Percentiles rank a stretch among this genome's conserved stretches.
Conservation (phyloP, 2,888 invertebrate species). For the Pollenia amentaria region DNA sequence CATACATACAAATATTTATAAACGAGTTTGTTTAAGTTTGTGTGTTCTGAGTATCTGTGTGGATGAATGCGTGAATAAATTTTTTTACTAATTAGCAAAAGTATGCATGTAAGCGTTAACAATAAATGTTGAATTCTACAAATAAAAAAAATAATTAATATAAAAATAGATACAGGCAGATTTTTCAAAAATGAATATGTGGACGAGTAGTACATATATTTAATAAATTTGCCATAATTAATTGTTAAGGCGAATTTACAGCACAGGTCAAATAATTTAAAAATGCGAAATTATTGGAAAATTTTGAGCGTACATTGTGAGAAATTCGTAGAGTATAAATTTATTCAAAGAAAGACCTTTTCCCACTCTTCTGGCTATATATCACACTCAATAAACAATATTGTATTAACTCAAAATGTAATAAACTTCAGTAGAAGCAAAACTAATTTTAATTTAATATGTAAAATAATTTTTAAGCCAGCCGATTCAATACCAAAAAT, state of each 20-base stretch:
- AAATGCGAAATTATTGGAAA: no score
- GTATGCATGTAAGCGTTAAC: slow-evolving; percentile 50
- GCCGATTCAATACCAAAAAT: no score
- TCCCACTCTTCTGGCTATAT: no score
- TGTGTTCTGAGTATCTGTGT: neutral
- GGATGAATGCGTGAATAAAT: neutral
- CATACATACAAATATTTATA: slow-evolving; percentile 25
- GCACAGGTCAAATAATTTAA: no score
- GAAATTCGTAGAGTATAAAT: no score
- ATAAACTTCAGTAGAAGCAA: no score
- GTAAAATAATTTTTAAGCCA: no score
- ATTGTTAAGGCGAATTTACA: neutral
- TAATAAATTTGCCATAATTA: neutral
- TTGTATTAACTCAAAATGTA: no score
- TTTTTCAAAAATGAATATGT: neutral
- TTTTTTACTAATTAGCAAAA: slow-evolving; percentile 65
- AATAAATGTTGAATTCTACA: slow-evolving; percentile 18
- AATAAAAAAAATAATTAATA: slow-evolving; percentile 23
- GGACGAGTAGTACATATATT: neutral
- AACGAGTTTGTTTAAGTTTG: neutral
- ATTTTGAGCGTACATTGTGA: no score
- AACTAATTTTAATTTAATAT: no score
- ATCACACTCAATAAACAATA: no score
- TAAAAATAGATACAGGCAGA: neutral
- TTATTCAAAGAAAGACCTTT: no score